These are phyloP conservation scores for Leucoptera coffeella DNA, from an alignment of 2,888 invertebrate genomes.

Conservation along the genomic window DNA sequence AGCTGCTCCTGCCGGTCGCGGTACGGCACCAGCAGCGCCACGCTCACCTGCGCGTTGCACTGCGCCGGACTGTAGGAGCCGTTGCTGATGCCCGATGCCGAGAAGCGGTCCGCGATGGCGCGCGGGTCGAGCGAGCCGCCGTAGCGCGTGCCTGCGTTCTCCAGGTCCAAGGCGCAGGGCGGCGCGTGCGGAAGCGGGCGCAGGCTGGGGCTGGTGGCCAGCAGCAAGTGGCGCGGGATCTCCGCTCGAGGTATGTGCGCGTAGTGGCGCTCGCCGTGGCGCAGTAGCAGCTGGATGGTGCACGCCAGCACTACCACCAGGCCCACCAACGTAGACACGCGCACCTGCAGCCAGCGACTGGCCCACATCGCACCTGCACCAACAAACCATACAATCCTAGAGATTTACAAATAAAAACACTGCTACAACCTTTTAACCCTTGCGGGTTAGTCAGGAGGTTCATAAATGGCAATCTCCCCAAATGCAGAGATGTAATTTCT, in stretches of 20 bases:
- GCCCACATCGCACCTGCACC: no score
- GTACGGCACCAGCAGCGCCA: constrained; percentile 76
- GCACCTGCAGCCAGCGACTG: no score
- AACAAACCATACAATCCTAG: no score
- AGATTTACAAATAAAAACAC: no score
- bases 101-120: constrained; percentile 15
- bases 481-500: no score
- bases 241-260: constrained; percentile 14
- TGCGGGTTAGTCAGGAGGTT: no score
- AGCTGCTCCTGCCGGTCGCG: constrained; percentile 73
- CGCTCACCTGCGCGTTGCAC: constrained; percentile 49
- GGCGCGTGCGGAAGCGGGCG: constrained; percentile 10
- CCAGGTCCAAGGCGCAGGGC: no score
- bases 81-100: constrained; percentile 4
- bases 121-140: constrained; percentile 10
- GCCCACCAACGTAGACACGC: no score
- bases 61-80: constrained; percentile 23
- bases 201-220: constrained; percentile 13
- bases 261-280: constrained; percentile 19
- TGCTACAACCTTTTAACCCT: no score
- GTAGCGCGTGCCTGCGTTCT: constrained; percentile 15
- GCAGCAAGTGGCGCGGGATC: constrained; percentile 14
- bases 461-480: no score
- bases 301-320: no score
- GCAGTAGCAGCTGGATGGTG: no score